Conservation (phyloP, 1,140 invertebrate species). For the Odontomachus brunneus region DNA sequence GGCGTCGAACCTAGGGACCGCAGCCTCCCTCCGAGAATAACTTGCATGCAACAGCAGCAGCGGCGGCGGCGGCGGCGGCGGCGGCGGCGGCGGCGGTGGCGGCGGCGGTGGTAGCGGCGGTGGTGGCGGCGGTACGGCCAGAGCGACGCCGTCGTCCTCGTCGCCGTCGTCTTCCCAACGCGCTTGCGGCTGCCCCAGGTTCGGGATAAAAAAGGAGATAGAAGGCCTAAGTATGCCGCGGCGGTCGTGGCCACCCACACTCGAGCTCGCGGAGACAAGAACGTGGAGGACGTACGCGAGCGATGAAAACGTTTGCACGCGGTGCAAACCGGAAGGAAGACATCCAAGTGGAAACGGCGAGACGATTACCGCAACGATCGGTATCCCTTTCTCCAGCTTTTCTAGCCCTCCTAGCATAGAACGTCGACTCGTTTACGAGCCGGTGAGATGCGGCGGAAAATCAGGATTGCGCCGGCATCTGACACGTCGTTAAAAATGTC, state of each 20-base stretch:
- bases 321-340: conserved; percentile 42
- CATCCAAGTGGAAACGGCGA: background rate
- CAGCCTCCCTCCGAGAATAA: conserved; percentile 85
- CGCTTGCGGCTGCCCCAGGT: conserved; percentile 82
- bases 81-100: conserved; percentile 40
- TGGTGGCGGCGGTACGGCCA: conserved; percentile 40
- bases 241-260: conserved; percentile 49
- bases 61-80: conserved; percentile 48
- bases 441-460: conserved; percentile 27
- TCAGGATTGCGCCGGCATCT: conserved; percentile 30
- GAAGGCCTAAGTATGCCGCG: conserved; percentile 74
- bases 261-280: conserved; percentile 65
- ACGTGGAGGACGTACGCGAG: conserved; percentile 43
- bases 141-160: conserved; percentile 56
- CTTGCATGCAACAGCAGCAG: conserved; percentile 79
- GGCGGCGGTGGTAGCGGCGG: conserved; percentile 67
- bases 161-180: conserved; percentile 68
- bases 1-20: conserved; percentile 85
- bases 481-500: conserved; percentile 32
- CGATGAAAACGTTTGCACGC: background rate
- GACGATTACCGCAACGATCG: conserved; percentile 10
- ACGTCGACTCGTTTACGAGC: background rate
- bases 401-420: background rate
- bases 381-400: too few relatives aligned
- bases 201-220: conserved; percentile 79